Base-by-base conservation (phyloP, 1,140 invertebrate genomes). In the Gryon sp. region DNA sequence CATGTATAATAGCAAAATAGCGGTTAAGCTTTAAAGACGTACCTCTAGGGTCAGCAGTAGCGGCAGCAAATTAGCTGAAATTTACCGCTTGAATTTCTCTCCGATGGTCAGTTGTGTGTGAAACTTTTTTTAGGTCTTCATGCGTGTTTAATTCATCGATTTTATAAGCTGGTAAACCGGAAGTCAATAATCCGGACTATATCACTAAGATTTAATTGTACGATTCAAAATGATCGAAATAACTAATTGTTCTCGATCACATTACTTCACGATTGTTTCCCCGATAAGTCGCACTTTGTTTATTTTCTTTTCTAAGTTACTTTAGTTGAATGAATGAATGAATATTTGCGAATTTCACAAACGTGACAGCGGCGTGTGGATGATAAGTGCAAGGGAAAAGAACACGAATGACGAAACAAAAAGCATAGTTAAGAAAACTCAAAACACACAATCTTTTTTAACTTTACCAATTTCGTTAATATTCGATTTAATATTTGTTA, bases 31-130 rank as follows among this genome's bases (percentile, higher is more conserved):
- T 74, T 80, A 74, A 83, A 86, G 78, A 89, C 86, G 82, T 88
- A 89, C 87, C 86, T 89, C 85, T 81, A 86, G 81, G 82, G 73
- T 81, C 82, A 84, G 82, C 86, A 80, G 83, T 82, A 84, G 84
- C 81, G 86, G 82, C 85, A 82, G 79, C 79, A 80, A 86, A 83
- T 84, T 86, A 87, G 80, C 83, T 80, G 82, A 80, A 82, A 84
- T 69, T n/a, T 78, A 82, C 82, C 79, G 80, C 80, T 83, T 79
- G 77, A 81, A 81, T 76, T 82, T 81, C 84, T 86, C 82, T 86
- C 80, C 84, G 78, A 76, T 70, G 80, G 40, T 87, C 82, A n/a
- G n/a, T 86, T 80, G 80, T 84, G 79, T 78, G 75, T 82, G 70
- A 82, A 85, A 83, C 73, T 82, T 83, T 81, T 84, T 83, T 85